phyloP scores from a whole-genome alignment of 2,888 invertebrate species.

The Congeria kusceri region DNA sequence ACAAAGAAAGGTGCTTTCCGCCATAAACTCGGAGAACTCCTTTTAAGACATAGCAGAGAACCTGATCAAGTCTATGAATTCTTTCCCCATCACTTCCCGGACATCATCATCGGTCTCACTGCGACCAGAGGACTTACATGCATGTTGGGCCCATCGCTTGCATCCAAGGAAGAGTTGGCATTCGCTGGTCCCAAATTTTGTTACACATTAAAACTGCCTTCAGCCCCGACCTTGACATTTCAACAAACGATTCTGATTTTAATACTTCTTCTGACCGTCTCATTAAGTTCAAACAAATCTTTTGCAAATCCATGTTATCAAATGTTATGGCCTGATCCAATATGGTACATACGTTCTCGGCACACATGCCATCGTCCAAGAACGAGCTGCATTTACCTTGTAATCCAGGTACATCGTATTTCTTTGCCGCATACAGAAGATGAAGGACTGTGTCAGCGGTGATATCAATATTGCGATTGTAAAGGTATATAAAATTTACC shows the following conservation, averaged over 20 bases:
- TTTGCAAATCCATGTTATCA: background rate
- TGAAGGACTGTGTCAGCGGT: background rate
- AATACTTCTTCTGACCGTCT: background rate
- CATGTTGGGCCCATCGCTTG: no score
- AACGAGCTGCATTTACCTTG: background rate
- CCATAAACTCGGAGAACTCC: no score
- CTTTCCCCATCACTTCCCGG: no score
- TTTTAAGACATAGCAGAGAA: no score
- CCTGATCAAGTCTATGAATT: no score
- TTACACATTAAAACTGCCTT: background rate
- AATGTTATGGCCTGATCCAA: background rate
- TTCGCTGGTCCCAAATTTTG: background rate
- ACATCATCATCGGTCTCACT: no score
- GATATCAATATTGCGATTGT: background rate
- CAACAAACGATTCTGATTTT: background rate
- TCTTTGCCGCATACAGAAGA: background rate
- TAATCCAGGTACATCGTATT: background rate
- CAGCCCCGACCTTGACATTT: background rate
- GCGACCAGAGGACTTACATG: no score
- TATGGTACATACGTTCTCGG: slow-evolving; percentile 4
- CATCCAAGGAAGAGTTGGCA: no score
- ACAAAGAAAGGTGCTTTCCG: no score
- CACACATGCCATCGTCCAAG: background rate
- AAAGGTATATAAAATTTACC: background rate
- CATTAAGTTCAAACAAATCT: background rate